Conservation (phyloP, 1,140 invertebrate species). For the Gryllus bimaculatus region DNA sequence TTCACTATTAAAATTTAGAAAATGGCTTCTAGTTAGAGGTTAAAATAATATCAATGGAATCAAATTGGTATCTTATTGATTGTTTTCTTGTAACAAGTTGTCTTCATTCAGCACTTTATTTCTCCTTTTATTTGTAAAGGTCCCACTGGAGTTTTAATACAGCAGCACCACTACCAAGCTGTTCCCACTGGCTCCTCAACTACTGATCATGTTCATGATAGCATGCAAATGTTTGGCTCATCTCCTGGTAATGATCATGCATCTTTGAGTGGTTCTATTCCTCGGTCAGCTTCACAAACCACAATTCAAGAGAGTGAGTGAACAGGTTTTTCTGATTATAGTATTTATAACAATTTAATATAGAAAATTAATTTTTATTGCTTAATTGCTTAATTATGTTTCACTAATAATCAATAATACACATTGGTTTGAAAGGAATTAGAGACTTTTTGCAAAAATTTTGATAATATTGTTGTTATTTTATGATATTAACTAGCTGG, state of each 20-base stretch:
- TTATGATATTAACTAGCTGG: too few relatives aligned
- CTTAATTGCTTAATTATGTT: too few relatives aligned
- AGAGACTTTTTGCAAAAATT: too few relatives aligned
- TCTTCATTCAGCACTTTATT: background rate
- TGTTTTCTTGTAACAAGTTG: too few relatives aligned
- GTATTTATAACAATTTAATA: background rate
- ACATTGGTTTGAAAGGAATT: too few relatives aligned
- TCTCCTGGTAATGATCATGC: conserved; percentile 15
- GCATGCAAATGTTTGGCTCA: background rate
- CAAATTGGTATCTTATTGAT: too few relatives aligned
- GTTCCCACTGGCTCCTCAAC: conserved; percentile 40
- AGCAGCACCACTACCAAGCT: conserved; percentile 88
- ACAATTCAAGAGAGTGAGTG: conserved; percentile 39
- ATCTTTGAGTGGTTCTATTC: conserved; percentile 27
- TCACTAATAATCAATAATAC: too few relatives aligned
- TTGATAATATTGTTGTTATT: too few relatives aligned
- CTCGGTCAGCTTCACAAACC: conserved; percentile 35
- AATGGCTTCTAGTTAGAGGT: too few relatives aligned
- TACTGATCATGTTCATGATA: conserved; percentile 14
- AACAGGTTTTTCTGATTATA: background rate
- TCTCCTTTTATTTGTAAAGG: conserved; percentile 37
- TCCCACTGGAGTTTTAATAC: conserved; percentile 78
- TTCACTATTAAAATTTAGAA: too few relatives aligned
- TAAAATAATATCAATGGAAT: too few relatives aligned
- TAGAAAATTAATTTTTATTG: too few relatives aligned